Conservation (phyloP, 2,888 invertebrate genomes). For the Ptychoptera contaminata region DNA sequence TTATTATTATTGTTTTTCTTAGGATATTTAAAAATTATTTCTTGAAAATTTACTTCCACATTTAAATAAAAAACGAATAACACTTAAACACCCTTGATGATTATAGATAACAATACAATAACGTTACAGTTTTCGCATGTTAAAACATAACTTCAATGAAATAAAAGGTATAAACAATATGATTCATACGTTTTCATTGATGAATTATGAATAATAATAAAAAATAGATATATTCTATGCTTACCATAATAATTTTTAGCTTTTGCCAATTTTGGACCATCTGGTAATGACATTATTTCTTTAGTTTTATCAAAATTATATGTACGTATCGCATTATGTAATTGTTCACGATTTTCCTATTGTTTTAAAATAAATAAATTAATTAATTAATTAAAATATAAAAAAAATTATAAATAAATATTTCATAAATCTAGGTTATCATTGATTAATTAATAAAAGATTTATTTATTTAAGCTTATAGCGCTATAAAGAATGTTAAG, state of each 20-base stretch:
- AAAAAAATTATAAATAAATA: not conserved
- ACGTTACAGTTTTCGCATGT: no score
- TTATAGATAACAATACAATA: no score
- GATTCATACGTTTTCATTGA: not conserved
- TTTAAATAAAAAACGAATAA: no score
- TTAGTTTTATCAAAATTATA: constrained; percentile 45
- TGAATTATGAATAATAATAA: not conserved
- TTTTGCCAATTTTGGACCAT: constrained; percentile 22
- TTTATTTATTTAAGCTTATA: not conserved
- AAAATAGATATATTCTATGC: no score
- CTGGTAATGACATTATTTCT: constrained; percentile 32
- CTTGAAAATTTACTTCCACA: no score
- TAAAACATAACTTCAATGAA: no score
- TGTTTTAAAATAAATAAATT: not conserved
- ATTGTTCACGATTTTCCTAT: constrained; percentile 59
- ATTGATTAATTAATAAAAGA: not conserved
- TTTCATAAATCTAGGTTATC: not conserved
- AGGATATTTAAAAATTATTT: no score
- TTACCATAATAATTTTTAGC: constrained; percentile 31
- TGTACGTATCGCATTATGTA: constrained; percentile 55
- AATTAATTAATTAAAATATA: not conserved
- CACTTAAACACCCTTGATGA: no score
- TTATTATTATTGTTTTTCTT: no score
- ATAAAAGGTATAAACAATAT: no score
- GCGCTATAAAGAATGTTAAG: constrained; percentile 3